A percentile compares a stretch with the other conserved stretches of the same genome.
These are phyloP conservation scores for Syngnathoides biaculeatus DNA, from an alignment of 2,113 vertebrate genomes.

Conservation along the genomic window DNA sequence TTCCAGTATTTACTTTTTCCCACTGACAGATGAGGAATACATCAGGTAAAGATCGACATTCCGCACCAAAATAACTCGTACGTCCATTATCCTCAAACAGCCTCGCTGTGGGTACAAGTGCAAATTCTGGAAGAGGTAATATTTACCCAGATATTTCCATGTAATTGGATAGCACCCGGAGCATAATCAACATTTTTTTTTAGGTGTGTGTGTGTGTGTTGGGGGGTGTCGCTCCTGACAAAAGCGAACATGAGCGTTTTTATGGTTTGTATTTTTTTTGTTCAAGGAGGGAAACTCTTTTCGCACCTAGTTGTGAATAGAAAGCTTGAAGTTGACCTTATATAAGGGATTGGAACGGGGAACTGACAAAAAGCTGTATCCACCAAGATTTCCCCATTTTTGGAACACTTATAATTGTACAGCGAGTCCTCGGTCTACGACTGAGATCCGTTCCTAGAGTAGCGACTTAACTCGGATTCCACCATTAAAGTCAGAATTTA, in stretches of 20 bases:
- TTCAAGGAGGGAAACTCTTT: neutral
- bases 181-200: constrained; percentile 62
- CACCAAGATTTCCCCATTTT: neutral
- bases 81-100: constrained; percentile 57
- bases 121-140: constrained; percentile 61
- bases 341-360: neutral
- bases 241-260: constrained; percentile 9
- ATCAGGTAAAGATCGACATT: constrained; percentile 46
- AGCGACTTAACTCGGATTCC: no score
- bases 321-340: neutral
- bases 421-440: no score
- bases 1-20: neutral
- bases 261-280: neutral
- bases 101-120: constrained; percentile 51
- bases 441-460: no score
- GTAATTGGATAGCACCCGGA: constrained; percentile 66
- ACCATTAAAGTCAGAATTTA: no score
- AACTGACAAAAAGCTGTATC: neutral
- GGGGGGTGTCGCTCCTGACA: constrained; percentile 16
- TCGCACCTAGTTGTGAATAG: neutral
- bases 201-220: no score
- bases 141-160: constrained; percentile 64
- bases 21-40: constrained; percentile 31
- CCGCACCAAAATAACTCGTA: constrained; percentile 47
- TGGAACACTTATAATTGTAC: no score